Evolutionary conservation across 2,797 vertebrate genomes (phyloP).

Genomic region (Phyllotis vaccarum): DNA sequence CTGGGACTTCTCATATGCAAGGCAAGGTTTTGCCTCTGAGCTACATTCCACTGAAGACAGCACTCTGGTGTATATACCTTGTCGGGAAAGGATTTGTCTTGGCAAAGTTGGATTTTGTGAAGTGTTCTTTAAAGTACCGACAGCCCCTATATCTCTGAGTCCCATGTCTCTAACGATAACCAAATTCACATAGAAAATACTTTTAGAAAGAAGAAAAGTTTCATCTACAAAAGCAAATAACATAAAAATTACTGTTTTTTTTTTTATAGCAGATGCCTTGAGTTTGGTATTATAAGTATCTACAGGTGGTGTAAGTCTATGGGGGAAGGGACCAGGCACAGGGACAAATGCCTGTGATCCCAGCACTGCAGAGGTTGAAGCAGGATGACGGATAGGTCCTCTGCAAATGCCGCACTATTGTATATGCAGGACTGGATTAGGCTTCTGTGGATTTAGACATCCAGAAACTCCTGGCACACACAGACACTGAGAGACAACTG

Average conservation of each 20-base stretch:
- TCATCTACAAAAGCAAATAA: background rate
- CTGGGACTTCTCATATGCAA: background rate
- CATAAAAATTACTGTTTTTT: no score
- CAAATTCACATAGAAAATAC: background rate
- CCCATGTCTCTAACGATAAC: background rate
- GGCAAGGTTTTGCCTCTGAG: background rate
- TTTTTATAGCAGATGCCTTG: no score
- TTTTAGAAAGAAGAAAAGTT: background rate
- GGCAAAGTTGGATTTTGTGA: background rate
- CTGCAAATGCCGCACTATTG: background rate
- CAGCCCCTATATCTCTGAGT: background rate
- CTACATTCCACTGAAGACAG: background rate
- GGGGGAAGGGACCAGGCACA: background rate
- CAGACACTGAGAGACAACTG: background rate
- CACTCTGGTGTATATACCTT: background rate
- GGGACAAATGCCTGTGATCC: background rate
- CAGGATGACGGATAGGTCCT: background rate
- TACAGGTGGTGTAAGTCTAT: background rate
- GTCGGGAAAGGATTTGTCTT: background rate
- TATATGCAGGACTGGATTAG: background rate
- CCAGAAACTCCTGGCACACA: no score
- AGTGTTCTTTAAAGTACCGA: background rate
- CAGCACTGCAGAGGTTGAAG: background rate
- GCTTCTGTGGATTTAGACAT: background rate
- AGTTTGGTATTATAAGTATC: background rate